These are phyloP conservation scores for Poecilobothrus nobilitatus DNA, from an alignment of 2,888 invertebrate genomes.

Conservation along the genomic window DNA sequence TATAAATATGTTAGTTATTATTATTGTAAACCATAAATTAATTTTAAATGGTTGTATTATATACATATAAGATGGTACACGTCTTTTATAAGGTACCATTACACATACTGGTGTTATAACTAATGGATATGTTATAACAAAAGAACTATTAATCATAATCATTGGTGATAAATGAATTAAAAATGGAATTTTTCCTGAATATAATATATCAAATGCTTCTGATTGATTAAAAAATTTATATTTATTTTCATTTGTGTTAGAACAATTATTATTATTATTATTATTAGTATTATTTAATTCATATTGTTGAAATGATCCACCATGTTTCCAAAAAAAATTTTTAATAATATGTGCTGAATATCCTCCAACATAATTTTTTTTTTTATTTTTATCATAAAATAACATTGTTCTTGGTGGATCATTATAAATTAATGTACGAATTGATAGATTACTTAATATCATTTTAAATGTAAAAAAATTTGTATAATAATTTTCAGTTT, in stretches of 20 bases:
- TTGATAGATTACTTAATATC: no score
- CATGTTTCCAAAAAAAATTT: background rate
- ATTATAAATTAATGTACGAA: background rate
- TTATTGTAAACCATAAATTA: constrained; percentile 11
- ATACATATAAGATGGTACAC: constrained; percentile 12
- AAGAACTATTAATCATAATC: background rate
- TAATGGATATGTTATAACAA: constrained; percentile 7
- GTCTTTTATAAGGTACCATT: constrained; percentile 12
- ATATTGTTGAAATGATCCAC: background rate
- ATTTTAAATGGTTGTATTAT: constrained; percentile 13
- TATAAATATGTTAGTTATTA: background rate
- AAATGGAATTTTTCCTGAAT: background rate
- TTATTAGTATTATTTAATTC: background rate
- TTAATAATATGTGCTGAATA: background rate
- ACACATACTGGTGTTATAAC: constrained; percentile 13
- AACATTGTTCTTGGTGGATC: background rate
- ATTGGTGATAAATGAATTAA: constrained; percentile 1
- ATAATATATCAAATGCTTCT: background rate
- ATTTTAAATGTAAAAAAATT: no score
- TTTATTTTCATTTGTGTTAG: background rate
- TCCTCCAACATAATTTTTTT: background rate
- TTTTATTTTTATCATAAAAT: background rate
- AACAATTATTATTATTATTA: no score
- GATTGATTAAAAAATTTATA: background rate
- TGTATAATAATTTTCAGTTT: no score